Evolutionary conservation across 2,113 vertebrate species (phyloP).

Genomic region (Microtus ochrogaster): DNA sequence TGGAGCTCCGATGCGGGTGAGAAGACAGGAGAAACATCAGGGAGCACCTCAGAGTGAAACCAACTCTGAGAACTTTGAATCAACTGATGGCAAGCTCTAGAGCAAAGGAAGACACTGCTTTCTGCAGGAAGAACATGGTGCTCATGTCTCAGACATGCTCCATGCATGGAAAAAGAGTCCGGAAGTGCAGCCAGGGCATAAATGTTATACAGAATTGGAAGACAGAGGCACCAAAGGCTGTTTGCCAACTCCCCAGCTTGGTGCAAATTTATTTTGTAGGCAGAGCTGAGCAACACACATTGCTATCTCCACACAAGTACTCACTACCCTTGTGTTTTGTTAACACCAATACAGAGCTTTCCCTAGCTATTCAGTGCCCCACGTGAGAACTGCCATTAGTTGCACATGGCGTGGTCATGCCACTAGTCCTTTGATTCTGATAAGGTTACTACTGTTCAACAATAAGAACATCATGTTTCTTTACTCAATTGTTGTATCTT

Average conservation of each 20-base stretch:
- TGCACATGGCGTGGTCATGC: background rate
- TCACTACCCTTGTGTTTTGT: background rate
- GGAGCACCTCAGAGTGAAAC: background rate
- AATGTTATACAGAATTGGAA: background rate
- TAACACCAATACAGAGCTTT: background rate
- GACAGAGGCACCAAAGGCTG: background rate
- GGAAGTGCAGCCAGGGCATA: too few species aligned
- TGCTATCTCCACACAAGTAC: fast-evolving
- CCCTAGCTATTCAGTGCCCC: background rate
- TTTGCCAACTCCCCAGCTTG: background rate
- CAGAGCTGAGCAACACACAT: fast-evolving
- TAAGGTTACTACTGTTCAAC: background rate
- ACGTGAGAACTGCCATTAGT: background rate
- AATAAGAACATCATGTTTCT: slow-evolving; percentile 1
- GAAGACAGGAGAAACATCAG: background rate
- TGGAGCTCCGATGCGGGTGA: background rate
- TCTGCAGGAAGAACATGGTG: background rate
- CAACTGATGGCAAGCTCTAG: background rate
- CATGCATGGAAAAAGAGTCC: background rate
- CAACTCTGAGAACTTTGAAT: background rate
- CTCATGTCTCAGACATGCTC: background rate
- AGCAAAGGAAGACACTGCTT: background rate
- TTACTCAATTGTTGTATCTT: slow-evolving; percentile 10
- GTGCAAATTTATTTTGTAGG: background rate
- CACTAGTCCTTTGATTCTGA: background rate